Conservation (phyloP, 1,140 invertebrate species). For the Pemphigus obesinymphae region DNA sequence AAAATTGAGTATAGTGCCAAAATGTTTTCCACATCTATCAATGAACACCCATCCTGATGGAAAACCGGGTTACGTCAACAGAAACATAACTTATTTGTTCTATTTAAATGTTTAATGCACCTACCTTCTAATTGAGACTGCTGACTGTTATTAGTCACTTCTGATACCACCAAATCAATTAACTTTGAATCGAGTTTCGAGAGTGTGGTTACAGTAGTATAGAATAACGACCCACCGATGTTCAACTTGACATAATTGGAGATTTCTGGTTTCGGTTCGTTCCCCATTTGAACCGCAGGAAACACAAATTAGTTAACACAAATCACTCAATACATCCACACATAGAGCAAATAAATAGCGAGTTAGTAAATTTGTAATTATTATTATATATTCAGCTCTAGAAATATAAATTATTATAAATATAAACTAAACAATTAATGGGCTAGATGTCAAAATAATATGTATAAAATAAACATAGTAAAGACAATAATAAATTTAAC, state of each 20-base stretch:
- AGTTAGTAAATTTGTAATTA: too few relatives aligned
- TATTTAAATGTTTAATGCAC: background rate
- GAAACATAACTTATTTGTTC: background rate
- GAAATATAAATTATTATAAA: too few relatives aligned
- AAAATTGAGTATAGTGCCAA: slow-evolving; percentile 93
- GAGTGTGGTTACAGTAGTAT: slow-evolving; percentile 93
- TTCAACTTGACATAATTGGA: slow-evolving; percentile 91
- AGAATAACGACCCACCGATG: slow-evolving; percentile 87
- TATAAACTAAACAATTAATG: too few relatives aligned
- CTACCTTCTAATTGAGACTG: slow-evolving; percentile 92
- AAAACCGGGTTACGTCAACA: background rate
- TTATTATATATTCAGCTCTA: too few relatives aligned
- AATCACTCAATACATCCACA: too few relatives aligned
- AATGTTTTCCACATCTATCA: slow-evolving; percentile 96
- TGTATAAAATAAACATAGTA: too few relatives aligned
- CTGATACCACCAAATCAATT: slow-evolving; percentile 84
- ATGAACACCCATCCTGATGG: slow-evolving; percentile 91
- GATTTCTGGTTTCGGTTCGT: background rate
- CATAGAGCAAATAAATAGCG: too few relatives aligned
- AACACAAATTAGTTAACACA: too few relatives aligned
- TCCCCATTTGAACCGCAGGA: background rate
- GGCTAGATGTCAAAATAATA: too few relatives aligned
- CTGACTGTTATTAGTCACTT: slow-evolving; percentile 88
- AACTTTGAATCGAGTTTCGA: slow-evolving; percentile 97
- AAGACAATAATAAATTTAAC: too few relatives aligned